These are phyloP conservation scores for Lydus trimaculatus DNA, from an alignment of 2,888 invertebrate genomes.

Conservation along the genomic window DNA sequence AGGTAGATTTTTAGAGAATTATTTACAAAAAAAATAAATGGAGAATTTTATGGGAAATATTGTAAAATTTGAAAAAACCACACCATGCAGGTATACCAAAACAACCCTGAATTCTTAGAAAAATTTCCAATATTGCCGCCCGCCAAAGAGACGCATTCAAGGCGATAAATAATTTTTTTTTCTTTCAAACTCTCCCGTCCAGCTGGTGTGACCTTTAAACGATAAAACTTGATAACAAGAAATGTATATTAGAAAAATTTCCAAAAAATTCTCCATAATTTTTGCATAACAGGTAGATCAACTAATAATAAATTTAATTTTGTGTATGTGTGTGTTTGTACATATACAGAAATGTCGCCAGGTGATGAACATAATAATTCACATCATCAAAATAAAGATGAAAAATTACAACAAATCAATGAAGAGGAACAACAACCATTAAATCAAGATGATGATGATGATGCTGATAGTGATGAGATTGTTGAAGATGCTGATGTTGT, in stretches of 20 bases:
- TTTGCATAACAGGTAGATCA: constrained; percentile 7
- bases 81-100: neutral
- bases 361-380: neutral
- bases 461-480: constrained; percentile 16
- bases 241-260: neutral
- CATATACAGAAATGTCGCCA: neutral
- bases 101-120: neutral
- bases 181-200: neutral
- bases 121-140: neutral
- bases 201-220: neutral
- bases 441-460: neutral
- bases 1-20: neutral
- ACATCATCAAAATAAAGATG: constrained; percentile 22
- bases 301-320: no score
- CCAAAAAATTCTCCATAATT: neutral
- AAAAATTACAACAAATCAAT: neutral
- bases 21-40: neutral
- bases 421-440: constrained; percentile 8
- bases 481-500: constrained; percentile 59
- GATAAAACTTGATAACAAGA: neutral
- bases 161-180: neutral
- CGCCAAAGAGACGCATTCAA: neutral
- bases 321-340: no score
- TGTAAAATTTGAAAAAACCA: neutral
- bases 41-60: neutral